These are phyloP conservation scores for Dicentrarchus labrax DNA, from an alignment of 2,113 vertebrate species.

Conservation along the genomic window DNA sequence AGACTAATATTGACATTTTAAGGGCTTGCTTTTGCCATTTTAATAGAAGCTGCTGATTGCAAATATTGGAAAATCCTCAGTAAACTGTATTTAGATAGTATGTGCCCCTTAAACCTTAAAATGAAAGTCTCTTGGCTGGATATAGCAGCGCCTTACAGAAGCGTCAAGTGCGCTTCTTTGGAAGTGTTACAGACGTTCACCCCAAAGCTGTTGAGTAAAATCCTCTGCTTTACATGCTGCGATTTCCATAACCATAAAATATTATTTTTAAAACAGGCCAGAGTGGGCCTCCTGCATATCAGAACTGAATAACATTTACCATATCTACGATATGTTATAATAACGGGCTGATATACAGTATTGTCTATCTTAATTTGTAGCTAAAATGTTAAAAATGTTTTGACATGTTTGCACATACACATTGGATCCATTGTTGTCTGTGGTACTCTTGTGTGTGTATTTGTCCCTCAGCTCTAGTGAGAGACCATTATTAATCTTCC, in stretches of 20 bases:
- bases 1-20: too few relatives aligned
- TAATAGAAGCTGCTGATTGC: neutral
- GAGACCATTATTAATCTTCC: constrained; percentile 28
- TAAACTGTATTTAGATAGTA: constrained; percentile 2
- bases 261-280: neutral
- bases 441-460: neutral
- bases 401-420: neutral
- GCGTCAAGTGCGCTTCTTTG: neutral
- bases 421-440: neutral
- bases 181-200: constrained; percentile 3
- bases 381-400: neutral
- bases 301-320: neutral
- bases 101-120: too few relatives aligned
- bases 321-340: neutral
- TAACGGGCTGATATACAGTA: neutral
- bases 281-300: neutral
- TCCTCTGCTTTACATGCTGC: neutral
- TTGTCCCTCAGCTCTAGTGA: neutral
- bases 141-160: neutral
- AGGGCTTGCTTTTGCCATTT: neutral
- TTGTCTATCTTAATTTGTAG: neutral
- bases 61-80: neutral
- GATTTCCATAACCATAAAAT: neutral
- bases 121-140: neutral
- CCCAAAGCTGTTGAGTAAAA: constrained; percentile 13